phyloP scores from a whole-genome alignment of 92 coral and sea anemone genomes.

The Porites cylindrica region DNA sequence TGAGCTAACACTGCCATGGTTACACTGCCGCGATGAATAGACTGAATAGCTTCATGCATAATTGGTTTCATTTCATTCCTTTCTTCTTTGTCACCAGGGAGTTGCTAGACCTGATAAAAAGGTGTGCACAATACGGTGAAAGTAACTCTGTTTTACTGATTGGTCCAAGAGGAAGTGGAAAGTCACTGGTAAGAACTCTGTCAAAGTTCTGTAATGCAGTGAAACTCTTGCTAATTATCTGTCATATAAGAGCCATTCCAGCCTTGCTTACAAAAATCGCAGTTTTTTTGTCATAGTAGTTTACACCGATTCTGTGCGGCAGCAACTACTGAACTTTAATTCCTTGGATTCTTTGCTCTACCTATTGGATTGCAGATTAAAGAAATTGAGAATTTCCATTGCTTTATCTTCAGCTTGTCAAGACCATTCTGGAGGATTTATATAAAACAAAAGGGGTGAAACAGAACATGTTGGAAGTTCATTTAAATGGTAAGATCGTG shows the following conservation, averaged over 20 bases:
- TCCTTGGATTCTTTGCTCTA: no score
- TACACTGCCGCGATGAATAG: no score
- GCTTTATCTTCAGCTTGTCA: constrained; percentile 73
- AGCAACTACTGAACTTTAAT: no score
- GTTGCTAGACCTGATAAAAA: constrained; percentile 76
- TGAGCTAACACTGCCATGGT: no score
- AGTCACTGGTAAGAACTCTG: constrained; percentile 79
- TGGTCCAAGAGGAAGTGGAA: constrained; percentile 99
- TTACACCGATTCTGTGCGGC: no score
- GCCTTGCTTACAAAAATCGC: no score
- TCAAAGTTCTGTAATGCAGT: not conserved
- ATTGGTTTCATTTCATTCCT: no score
- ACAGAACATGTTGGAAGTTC: constrained; percentile 83
- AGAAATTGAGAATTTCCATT: not conserved
- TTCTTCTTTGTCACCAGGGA: constrained; percentile 58
- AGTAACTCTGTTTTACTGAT: constrained; percentile 94
- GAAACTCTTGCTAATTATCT: no score
- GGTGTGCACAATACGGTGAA: constrained; percentile 97
- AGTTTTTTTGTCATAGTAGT: no score
- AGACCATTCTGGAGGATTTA: constrained; percentile 75
- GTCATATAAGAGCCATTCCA: no score
- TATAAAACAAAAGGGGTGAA: constrained; percentile 70
- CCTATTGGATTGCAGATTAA: no score
- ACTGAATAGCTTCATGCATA: no score
- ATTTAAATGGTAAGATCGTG: constrained; percentile 78